Base-by-base conservation (phyloP, 2,797 vertebrate genomes). In the Pelodytes ibericus region DNA sequence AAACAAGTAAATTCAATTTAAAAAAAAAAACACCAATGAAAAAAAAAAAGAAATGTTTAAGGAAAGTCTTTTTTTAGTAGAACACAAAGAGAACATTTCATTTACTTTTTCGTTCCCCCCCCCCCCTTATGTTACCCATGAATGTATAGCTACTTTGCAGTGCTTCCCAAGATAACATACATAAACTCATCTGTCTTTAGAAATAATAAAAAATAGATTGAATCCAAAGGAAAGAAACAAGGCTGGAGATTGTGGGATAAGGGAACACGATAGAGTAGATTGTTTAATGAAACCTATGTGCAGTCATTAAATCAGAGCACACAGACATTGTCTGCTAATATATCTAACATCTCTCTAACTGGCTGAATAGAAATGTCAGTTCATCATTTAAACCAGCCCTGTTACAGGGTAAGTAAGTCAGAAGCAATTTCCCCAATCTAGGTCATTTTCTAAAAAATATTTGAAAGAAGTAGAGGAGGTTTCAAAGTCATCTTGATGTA, bases 161-260 rank as follows among this genome's bases (percentile, higher is more conserved):
- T 24, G n/a, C n/a, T 78, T n/a, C 13, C 56, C 69, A 81, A 36
- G 5, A 36, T 13, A 58, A 59, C 15, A 44, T n/a, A 26, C 2
- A 27, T 79, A 63, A 36, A 62, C 2, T 71, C 41, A 47, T 39
- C 20, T 67, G 29, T 57, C 57, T 69, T 70, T 47, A 13, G 41
- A 61, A 20, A 5, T 15, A 58, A 64, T 56, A 18, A 53, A 79
- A 81, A 16, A 13, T 11, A 78, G 70, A 41, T 11, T 16, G 2
- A 30, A 33, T 72, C 53, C 53, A 60, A 80, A 70, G 62, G 71
- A 47, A 80, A 84, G 66, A 27, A 79, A 74, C 81, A 2, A 16
- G 71, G 72, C 77, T 77, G 73, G 62, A 82, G 83, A 88, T 88
- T 79, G 82, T 81, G 80, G 58, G 69, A 85, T 89, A 87, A 88